Evolutionary conservation across 2,888 invertebrate species (phyloP), one percentile per base, ranked within the genome.

Genomic region (Melipona bicolor): DNA sequence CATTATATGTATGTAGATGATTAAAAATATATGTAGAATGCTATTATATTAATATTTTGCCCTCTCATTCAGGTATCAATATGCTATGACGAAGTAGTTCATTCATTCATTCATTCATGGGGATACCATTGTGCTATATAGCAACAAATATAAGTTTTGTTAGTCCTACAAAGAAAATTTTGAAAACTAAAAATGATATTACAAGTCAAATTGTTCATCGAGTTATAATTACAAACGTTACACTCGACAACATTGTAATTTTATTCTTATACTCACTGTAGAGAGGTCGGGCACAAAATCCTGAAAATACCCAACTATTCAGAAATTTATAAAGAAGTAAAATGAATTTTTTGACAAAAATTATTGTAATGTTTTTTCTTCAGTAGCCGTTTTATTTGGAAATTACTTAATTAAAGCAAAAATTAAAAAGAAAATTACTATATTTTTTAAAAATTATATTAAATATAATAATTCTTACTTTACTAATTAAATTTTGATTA

Each of bases 241-340:
- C 94, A 94, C 94, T 94, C 94, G 62, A 64, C 62, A 64, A 64
- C 32, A 13, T 64, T 92, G 92, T 91, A 94, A 92, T 92, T 90
- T 92, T 89, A 88, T 88, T 86, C 85, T 90, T 89, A 92, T 95
- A 95, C 95, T 95, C 95, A 95, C 95, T 94, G 95, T 95, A 92
- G 94, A 92, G 92, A 95, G 93, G 92, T 94, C 95, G 92, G 95
- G 94, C 92, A 94, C 94, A 95, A 94, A 94, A 92, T 95, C 95
- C 95, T 95, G 95, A 94, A 95, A 95, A 95, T 92, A 94, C 92
- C 92, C 93, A 94, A 93, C 92, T 93, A 93, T 93, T 94, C 94
- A 94, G 92, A 94, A 91, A 81, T 73, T 79, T 78, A 86, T 80
- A 76, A 76, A 69, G 56, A 36, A 64, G 13, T 21, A 64, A 64